Evolutionary conservation across 2,888 invertebrate genomes (phyloP).

Genomic region (Exocentrus adspersus): DNA sequence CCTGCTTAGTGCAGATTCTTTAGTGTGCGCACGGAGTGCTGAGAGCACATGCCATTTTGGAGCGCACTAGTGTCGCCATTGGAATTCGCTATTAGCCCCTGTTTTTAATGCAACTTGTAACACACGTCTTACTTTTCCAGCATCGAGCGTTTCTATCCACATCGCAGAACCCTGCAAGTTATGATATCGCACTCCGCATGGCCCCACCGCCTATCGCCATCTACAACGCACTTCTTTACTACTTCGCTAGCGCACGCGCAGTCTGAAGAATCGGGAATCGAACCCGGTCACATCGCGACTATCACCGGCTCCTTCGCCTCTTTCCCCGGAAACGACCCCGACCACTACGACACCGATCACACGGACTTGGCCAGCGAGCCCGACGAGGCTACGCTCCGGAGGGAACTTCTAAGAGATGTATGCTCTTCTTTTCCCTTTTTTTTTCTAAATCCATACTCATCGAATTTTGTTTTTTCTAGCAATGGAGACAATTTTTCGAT

Average conservation of each 20-base stretch:
- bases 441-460: neutral
- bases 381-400: conserved; percentile 80
- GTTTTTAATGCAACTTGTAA: no score
- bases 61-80: no score
- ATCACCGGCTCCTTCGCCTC: conserved; percentile 74
- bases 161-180: conserved; percentile 4
- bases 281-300: conserved; percentile 74
- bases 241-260: conserved; percentile 57
- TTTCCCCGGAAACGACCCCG: conserved; percentile 66
- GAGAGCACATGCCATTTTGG: no score
- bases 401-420: conserved; percentile 84
- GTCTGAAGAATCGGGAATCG: conserved; percentile 72
- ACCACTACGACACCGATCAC: conserved; percentile 82
- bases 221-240: conserved; percentile 57
- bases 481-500: conserved; percentile 90
- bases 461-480: conserved; percentile 67
- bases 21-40: no score
- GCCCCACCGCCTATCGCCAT: conserved; percentile 63
- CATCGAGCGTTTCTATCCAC: neutral
- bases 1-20: no score
- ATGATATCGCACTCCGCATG: conserved; percentile 63
- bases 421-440: conserved; percentile 59
- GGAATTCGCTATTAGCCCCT: no score
- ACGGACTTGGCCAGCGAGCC: conserved; percentile 83
- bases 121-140: conserved; percentile 3